Percentiles rank a stretch among this genome's conserved stretches.
Evolutionary conservation across 30 jellyfish, hydroid and myxozoan genomes (phyloP).

Genomic region (Calvadosia cruxmelitensis): DNA sequence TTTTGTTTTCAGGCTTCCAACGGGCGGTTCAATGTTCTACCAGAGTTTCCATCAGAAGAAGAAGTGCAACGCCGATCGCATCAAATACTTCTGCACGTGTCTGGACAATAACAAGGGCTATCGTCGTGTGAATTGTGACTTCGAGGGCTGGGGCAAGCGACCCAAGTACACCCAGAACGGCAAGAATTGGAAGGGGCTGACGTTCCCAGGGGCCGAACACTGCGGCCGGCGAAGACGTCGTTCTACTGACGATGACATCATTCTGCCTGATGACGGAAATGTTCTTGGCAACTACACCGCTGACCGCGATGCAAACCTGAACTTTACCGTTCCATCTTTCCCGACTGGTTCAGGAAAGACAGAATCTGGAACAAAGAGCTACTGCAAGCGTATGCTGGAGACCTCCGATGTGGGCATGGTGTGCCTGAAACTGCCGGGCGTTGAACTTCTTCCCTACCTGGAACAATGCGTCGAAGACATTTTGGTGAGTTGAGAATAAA

Average conservation of each 20-base stretch:
- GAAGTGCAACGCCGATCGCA: slow-evolving; percentile 47
- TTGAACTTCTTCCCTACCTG: slow-evolving; percentile 18
- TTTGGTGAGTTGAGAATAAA: slow-evolving; percentile 20
- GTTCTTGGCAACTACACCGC: slow-evolving; percentile 19
- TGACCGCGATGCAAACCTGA: slow-evolving; percentile 22
- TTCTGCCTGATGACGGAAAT: slow-evolving; percentile 62
- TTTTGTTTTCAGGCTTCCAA: neutral
- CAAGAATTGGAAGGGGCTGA: slow-evolving; percentile 35
- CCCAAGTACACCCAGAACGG: slow-evolving; percentile 45
- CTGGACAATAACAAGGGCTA: slow-evolving; percentile 27
- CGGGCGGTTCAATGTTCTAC: neutral
- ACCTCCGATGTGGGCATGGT: slow-evolving; percentile 37
- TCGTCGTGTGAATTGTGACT: slow-evolving; percentile 55
- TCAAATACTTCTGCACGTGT: slow-evolving; percentile 66
- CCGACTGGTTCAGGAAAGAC: slow-evolving; percentile 69
- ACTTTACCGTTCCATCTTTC: slow-evolving; percentile 19
- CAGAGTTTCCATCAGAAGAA: neutral
- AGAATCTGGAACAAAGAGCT: slow-evolving; percentile 5
- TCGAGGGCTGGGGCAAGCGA: slow-evolving; percentile 31
- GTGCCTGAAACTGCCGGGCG: slow-evolving; percentile 24
- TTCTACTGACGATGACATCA: slow-evolving; percentile 27
- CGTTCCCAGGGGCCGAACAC: slow-evolving; percentile 63
- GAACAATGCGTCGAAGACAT: slow-evolving; percentile 64
- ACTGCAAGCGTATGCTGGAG: slow-evolving; percentile 18
- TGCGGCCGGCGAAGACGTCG: slow-evolving; percentile 62